Evolutionary conservation across 2,888 invertebrate genomes (phyloP).

Genomic region (Ophion slaviceki): DNA sequence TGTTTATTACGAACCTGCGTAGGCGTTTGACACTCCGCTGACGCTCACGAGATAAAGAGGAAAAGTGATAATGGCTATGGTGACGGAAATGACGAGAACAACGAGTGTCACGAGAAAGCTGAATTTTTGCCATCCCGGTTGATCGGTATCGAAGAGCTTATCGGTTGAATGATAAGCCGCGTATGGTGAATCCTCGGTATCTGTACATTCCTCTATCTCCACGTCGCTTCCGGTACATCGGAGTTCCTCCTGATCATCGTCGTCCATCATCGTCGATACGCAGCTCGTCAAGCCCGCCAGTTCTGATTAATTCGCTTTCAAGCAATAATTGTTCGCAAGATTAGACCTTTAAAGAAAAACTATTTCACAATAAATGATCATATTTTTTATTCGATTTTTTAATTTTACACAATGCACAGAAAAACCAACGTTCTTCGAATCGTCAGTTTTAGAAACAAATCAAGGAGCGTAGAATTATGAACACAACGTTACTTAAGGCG

Average conservation of each 20-base stretch:
- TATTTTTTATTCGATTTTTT: background rate
- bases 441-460: too few species aligned
- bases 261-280: conserved; percentile 79
- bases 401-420: background rate
- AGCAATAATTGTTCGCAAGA: background rate
- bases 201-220: conserved; percentile 80
- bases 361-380: background rate
- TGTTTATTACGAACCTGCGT: conserved; percentile 74
- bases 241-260: conserved; percentile 80
- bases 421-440: background rate
- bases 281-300: conserved; percentile 73
- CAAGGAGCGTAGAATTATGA: too few species aligned
- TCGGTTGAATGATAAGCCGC: conserved; percentile 77
- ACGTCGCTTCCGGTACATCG: conserved; percentile 79
- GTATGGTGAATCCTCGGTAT: conserved; percentile 80
- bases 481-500: too few species aligned
- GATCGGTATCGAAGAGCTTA: conserved; percentile 80
- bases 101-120: conserved; percentile 84
- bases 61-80: conserved; percentile 84
- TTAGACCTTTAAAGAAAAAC: background rate
- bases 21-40: conserved; percentile 80
- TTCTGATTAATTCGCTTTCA: conserved; percentile 24
- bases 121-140: conserved; percentile 81
- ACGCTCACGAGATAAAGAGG: conserved; percentile 85
- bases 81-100: conserved; percentile 83